phyloP scores from a whole-genome alignment of 2,797 vertebrate genomes.

The Takifugu ocellatus region DNA sequence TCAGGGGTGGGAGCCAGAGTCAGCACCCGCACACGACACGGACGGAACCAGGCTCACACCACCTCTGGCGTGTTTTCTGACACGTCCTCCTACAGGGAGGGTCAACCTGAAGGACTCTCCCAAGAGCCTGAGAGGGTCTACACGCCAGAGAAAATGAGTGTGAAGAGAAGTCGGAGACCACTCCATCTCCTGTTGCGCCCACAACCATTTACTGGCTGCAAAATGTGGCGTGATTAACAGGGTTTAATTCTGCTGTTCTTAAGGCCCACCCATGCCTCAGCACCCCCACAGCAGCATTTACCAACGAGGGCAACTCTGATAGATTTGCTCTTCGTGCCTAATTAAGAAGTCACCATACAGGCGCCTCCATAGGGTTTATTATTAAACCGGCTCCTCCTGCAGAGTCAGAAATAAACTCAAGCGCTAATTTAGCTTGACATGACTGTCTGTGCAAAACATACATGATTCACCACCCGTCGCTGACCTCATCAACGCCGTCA shows the following conservation, averaged over 20 bases:
- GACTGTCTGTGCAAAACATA: constrained; percentile 1
- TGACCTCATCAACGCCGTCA: constrained; percentile 5
- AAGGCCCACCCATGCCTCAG: background rate
- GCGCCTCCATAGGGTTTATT: constrained; percentile 31
- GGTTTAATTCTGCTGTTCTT: background rate
- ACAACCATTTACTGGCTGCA: no score
- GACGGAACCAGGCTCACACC: constrained; percentile 14
- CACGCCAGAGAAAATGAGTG: constrained; percentile 29
- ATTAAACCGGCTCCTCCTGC: constrained; percentile 28
- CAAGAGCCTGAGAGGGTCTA: constrained; percentile 29
- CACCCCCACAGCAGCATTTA: constrained; percentile 8
- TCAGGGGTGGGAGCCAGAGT: constrained; percentile 10
- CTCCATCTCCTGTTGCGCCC: constrained; percentile 16
- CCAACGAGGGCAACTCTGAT: constrained; percentile 37
- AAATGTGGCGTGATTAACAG: background rate
- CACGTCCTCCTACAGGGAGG: constrained; percentile 35
- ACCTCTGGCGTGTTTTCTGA: constrained; percentile 17
- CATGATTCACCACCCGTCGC: constrained; percentile 2
- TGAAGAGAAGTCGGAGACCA: constrained; percentile 9
- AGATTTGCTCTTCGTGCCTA: constrained; percentile 48
- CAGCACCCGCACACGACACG: constrained; percentile 1
- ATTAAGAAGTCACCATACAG: constrained; percentile 49
- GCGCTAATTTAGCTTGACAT: constrained; percentile 27
- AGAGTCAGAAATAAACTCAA: constrained; percentile 21
- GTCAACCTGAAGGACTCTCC: constrained; percentile 34